Base-by-base conservation (phyloP, 2,888 invertebrate genomes). In the Mylabris sibirica region DNA sequence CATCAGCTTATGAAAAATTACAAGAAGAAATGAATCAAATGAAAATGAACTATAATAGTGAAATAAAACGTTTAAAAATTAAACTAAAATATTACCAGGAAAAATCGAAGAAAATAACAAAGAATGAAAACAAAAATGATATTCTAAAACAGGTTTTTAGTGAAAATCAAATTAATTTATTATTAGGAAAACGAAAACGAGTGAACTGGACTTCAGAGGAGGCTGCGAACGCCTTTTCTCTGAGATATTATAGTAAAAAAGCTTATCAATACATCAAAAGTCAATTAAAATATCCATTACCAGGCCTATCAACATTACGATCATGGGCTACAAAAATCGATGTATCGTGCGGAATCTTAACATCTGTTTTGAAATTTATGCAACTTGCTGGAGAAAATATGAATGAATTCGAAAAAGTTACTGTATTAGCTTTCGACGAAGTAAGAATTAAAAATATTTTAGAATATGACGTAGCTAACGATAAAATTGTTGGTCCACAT, bases 281-380 rank as follows among this genome's bases (percentile, higher is more conserved):
- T 14, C 60, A 60, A 41, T 17, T 69, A 20, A 38, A 64, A 5
- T 66, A 66, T 64, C 71, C 71, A 34, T 35, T 66, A 34, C 64
- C 71, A 44, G 66, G 41, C 20, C 65, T 74, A 30, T 69, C 74
- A 5, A 59, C 72, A 4, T 64, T 73, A 60, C 59, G 66, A 59
- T 59, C 60, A 17, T 74, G 72, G 73, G 72, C 72, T 26, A 63
- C 62, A 41, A 70, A 68, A 44, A 69, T 74, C 9, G 63, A 57
- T 49, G 11, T 71, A 22, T 59, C 62, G 3, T 60, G 65, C 60
- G 69, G 73, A 14, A 22, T 69, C 20, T 66, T 69, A 60, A 67
- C 57, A n/a, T 65, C 65, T 67, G 62, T 69, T 60, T 22, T 73
- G 12, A 57, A 22, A n/a, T 60, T 72, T 38, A 20, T 71, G 17